Conservation (phyloP, 1,140 invertebrate species). For the Contarinia nasturtii region DNA sequence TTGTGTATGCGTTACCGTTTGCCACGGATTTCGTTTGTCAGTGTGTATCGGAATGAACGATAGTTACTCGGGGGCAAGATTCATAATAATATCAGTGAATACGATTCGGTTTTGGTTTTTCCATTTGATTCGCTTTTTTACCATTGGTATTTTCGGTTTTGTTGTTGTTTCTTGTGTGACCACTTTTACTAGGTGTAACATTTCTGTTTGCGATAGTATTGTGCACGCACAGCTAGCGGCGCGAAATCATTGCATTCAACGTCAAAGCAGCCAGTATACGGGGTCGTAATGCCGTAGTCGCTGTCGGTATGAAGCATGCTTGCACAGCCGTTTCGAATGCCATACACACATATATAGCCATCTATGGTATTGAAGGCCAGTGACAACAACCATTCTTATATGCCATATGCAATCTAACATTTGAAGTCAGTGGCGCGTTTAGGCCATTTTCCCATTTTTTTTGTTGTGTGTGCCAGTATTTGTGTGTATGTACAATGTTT, state of each 20-base stretch:
- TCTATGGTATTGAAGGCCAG: conserved; percentile 6
- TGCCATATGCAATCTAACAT: conserved; percentile 9
- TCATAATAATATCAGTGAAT: too few species aligned
- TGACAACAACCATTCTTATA: background rate
- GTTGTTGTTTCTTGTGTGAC: too few species aligned
- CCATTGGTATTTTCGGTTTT: too few species aligned
- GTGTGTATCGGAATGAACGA: too few species aligned
- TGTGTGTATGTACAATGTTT: conserved; percentile 1
- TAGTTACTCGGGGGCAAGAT: too few species aligned
- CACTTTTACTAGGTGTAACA: too few species aligned
- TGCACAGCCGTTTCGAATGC: background rate
- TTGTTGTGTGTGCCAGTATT: conserved; percentile 3
- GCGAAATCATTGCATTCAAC: background rate
- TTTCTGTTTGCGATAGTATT: conserved; percentile 1
- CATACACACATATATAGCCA: conserved; percentile 2
- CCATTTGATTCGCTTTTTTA: too few species aligned
- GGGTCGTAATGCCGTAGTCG: background rate
- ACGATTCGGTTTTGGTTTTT: too few species aligned
- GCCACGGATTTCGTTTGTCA: too few species aligned
- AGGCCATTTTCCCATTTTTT: conserved; percentile 8
- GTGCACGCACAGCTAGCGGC: background rate
- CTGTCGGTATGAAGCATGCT: background rate
- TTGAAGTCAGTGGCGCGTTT: conserved; percentile 3
- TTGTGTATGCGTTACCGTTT: too few species aligned
- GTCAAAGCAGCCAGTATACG: background rate